Conservation (phyloP, 2,797 vertebrate genomes). For the Myotis myotis region DNA sequence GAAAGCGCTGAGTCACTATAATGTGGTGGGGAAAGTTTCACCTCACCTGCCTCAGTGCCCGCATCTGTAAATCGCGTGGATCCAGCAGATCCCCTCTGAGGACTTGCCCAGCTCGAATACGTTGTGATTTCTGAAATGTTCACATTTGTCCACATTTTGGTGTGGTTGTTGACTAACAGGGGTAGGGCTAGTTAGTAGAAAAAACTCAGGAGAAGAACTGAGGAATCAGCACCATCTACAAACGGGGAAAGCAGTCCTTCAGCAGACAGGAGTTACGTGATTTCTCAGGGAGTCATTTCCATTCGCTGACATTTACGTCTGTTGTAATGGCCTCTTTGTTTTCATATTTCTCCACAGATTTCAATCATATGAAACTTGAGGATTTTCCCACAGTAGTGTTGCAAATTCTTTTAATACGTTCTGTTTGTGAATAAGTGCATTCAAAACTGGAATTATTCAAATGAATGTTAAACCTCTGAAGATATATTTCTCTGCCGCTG, state of each 20-base stretch:
- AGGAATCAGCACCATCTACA: not conserved
- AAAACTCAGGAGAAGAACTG: not conserved
- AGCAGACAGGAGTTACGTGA: not conserved
- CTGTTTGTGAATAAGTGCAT: not conserved
- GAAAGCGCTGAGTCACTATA: not conserved
- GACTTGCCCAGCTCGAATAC: not conserved
- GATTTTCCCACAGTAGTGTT: not conserved
- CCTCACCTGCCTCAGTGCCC: not conserved
- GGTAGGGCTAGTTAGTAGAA: not conserved
- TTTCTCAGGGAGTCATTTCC: slow-evolving; percentile 3
- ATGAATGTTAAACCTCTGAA: slow-evolving; percentile 31
- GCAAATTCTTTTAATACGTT: not conserved
- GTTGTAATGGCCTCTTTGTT: not conserved
- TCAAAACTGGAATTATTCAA: slow-evolving; percentile 41
- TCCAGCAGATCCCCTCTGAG: not conserved
- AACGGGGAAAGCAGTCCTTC: not conserved
- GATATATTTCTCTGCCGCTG: slow-evolving; percentile 52
- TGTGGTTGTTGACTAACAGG: not conserved
- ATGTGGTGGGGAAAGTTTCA: not conserved
- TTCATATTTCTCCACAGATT: slow-evolving; percentile 37
- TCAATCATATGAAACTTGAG: not conserved
- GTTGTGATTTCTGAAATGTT: not conserved
- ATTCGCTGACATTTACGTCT: not conserved
- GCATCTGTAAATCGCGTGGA: not conserved
- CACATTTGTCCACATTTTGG: not conserved